These are phyloP conservation scores for Zapornia atra DNA, from an alignment of 2,113 vertebrate genomes.

Conservation along the genomic window DNA sequence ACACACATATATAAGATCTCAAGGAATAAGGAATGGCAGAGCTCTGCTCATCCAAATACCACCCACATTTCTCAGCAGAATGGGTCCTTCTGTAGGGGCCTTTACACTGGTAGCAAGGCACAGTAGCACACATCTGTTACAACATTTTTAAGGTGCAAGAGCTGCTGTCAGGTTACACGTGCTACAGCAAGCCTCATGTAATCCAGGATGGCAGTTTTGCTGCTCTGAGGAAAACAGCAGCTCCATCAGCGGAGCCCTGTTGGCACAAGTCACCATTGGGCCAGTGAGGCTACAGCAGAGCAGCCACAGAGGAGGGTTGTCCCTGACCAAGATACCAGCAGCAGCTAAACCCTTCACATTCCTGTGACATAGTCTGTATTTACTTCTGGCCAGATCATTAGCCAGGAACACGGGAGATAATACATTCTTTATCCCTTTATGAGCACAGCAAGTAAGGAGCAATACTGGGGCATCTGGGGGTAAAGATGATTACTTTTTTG, in stretches of 20 bases:
- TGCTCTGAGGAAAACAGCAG: neutral
- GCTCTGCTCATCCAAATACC: neutral
- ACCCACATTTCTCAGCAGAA: neutral
- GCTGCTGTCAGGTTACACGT: neutral
- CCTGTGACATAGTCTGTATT: neutral
- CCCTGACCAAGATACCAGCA: neutral
- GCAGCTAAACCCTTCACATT: neutral
- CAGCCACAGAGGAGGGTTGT: neutral
- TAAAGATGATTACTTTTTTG: neutral
- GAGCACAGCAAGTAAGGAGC: neutral
- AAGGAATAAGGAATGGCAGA: neutral
- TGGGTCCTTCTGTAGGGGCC: accelerated
- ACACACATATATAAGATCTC: accelerated
- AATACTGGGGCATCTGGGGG: neutral
- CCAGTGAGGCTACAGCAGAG: neutral
- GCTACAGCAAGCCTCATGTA: neutral
- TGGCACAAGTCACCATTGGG: accelerated
- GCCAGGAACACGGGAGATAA: neutral
- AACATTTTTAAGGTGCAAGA: neutral
- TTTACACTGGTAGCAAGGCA: neutral
- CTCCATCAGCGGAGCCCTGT: neutral
- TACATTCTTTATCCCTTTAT: neutral
- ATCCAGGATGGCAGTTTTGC: neutral
- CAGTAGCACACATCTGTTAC: neutral
- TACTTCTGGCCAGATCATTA: neutral